phyloP scores from a whole-genome alignment of 2,113 vertebrate species.

The Patagioenas fasciata region DNA sequence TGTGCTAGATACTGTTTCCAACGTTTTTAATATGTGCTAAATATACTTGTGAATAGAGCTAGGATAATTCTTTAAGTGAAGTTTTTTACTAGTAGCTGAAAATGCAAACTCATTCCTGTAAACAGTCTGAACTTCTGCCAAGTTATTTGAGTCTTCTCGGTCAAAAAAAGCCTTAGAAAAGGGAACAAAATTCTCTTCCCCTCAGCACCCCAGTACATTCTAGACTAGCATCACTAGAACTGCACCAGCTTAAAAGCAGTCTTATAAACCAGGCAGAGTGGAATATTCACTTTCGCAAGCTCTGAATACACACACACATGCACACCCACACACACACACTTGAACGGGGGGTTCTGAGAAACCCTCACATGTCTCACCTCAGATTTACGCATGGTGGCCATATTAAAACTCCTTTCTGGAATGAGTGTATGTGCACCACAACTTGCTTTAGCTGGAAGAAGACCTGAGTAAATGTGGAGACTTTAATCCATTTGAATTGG shows the following conservation, averaged over 20 bases:
- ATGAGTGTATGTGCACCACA: not conserved
- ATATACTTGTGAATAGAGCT: not conserved
- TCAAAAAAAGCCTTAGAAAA: not conserved
- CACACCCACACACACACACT: no score
- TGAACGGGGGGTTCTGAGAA: not conserved
- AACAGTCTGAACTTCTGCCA: not conserved
- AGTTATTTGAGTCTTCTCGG: not conserved
- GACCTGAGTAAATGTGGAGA: not conserved
- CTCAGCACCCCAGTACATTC: not conserved
- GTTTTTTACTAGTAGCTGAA: not conserved
- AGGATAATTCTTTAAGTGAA: not conserved
- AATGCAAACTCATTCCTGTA: not conserved
- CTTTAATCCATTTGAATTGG: not conserved
- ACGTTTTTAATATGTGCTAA: not conserved
- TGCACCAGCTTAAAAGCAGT: not conserved
- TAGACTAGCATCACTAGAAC: not conserved
- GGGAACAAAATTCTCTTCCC: not conserved
- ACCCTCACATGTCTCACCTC: not conserved
- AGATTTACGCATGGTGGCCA: rapidly evolving
- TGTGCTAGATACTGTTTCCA: not conserved
- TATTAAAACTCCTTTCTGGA: not conserved
- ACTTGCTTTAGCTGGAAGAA: not conserved
- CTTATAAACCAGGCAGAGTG: not conserved
- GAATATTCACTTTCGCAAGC: not conserved
- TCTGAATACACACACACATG: not conserved